Evolutionary conservation across 2,888 invertebrate genomes (phyloP), one percentile per base, ranked within the genome.

Genomic region (Spatulosminthurus flaviceps): DNA sequence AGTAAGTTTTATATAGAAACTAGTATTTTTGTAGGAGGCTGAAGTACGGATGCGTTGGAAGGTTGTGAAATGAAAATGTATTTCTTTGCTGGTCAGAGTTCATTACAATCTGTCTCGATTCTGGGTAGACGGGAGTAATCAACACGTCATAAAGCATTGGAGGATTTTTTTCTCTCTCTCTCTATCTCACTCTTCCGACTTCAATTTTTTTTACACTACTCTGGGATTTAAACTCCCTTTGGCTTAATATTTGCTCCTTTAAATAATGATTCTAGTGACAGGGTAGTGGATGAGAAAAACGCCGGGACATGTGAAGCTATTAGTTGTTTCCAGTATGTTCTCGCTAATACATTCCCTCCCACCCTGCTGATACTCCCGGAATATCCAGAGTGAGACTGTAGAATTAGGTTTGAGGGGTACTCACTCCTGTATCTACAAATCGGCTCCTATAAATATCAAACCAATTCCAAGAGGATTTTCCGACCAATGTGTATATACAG

Each of bases 111-210:
- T 76, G 75, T 76, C 75, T 76, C 66, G 66, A 76, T 66, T 66
- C 60, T 74, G 24, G 51, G 21, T 51, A 26, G 75, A 74, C 61
- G 29, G 61, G 41, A 66, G 75, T 76, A 76, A 76, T 76, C 75
- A 76, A 76, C 75, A 76, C 75, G 75, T 76, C 75, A 76, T 76
- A 76, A 76, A 76, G 75, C 28, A 66, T 42, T 66, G 19, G 19
- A 64, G 16, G 19, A 29, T 76, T 76, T 76, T 71, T 61, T 64
- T 61, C 42, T 61, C 51, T 61, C 61, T 43, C 19, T 42, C 42
- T 43, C 42, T 43, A 21, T 24, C 0, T 21, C 22, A 72, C 26
- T 61, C 41, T 61, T 13, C 61, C 22, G n/a, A n/a, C n/a, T n/a
- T 61, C 21, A 24, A 4, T n/a, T 51, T 13, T 51, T 51, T 13